phyloP scores from a whole-genome alignment of 2,113 vertebrate species.

The Clinocottus analis region DNA sequence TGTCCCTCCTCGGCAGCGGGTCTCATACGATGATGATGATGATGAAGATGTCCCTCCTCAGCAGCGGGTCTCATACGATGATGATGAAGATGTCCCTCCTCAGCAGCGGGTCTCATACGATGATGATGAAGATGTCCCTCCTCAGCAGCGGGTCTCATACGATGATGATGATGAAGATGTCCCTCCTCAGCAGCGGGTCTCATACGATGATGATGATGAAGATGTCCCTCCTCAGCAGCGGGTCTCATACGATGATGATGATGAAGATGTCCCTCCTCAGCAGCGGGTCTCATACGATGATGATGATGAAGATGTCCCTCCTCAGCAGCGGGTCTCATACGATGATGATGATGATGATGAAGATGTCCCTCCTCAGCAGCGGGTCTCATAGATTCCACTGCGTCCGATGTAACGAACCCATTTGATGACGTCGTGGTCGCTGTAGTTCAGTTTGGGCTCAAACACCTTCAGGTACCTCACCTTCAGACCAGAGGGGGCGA shows the following conservation, averaged over 20 bases:
- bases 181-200: slow-evolving; percentile 87
- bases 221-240: slow-evolving; percentile 79
- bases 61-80: slow-evolving; percentile 94
- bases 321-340: slow-evolving; percentile 91
- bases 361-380: slow-evolving; percentile 76
- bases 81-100: not conserved
- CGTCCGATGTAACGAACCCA: slow-evolving; percentile 96
- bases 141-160: slow-evolving; percentile 91
- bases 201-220: no score
- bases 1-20: slow-evolving; percentile 82
- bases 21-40: no score
- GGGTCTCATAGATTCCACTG: slow-evolving; percentile 93
- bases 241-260: no score
- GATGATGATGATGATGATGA: not conserved
- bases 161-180: no score
- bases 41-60: slow-evolving; percentile 6
- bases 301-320: not conserved
- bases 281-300: slow-evolving; percentile 95
- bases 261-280: slow-evolving; percentile 32
- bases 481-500: slow-evolving; percentile 93
- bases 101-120: slow-evolving; percentile 92
- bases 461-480: slow-evolving; percentile 96
- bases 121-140: not conserved
- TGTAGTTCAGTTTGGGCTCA: slow-evolving; percentile 97
- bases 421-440: slow-evolving; percentile 95